Base-by-base conservation (phyloP, 2,113 vertebrate genomes). In the Numida meleagris region DNA sequence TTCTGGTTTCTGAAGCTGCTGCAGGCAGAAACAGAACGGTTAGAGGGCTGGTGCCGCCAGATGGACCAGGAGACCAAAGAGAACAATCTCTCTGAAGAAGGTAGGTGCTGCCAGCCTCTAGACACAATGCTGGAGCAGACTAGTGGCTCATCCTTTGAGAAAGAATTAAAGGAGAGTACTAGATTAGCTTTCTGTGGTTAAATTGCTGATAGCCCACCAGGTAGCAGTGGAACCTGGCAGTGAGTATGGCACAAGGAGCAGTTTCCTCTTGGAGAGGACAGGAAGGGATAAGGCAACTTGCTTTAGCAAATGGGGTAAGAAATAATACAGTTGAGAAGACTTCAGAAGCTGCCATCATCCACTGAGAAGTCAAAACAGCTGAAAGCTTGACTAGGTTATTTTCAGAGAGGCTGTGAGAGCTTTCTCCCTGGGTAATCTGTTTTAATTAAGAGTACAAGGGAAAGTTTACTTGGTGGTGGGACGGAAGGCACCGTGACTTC, bases 11-110 rank as follows among this genome's bases (percentile, higher is more conserved):
- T 99, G 91, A 99, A 99, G 97, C 98, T 99, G 77, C 98, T 99
- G 95, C 99, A 99, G 97, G 99, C 99, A 0, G 99, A 99, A 95
- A 99, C 99, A 0, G 99, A 99, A 84, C 98, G 99, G 63, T 98
- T 99, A 96, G 99, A 99, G 94, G 99, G 99, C 83, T 99, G 99
- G 99, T 99, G 99, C 96, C 98, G 98, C 85, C 99, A 99, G 98
- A 99, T 99, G 99, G 99, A 99, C 95, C 98, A 99, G 98, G 99
- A 99, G 98, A 99, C 99, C 97, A 99, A 99, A 98, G 99, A 99
- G 97, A 99, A 99, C 97, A 99, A 97, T 96, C 98, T 99, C 90
- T 99, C 99, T 94, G 99, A 99, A 96, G 99, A 99, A 97, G 99
- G 99, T 99, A 93, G 85, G 98, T 71, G 38, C 16, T 34, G 36